Conservation (phyloP, 1,140 invertebrate genomes). For the Episyrphus balteatus region DNA sequence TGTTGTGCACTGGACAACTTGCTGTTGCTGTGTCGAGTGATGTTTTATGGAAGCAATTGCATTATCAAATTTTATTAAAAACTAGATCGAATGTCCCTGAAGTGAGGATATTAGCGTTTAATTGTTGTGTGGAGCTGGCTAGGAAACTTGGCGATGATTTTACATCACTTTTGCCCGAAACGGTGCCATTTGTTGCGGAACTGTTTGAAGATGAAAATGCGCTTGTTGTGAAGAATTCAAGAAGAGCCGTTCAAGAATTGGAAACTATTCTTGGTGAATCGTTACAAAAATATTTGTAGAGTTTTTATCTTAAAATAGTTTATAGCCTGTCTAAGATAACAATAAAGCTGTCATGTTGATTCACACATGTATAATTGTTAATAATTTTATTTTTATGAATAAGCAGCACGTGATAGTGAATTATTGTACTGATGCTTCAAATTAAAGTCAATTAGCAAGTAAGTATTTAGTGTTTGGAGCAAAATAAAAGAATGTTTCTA, state of each 20-base stretch:
- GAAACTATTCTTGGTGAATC: slow-evolving; percentile 75
- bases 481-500: too few species aligned
- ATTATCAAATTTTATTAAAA: slow-evolving; percentile 82
- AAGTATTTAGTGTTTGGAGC: too few species aligned
- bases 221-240: slow-evolving; percentile 60
- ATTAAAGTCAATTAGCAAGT: too few species aligned
- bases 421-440: too few species aligned
- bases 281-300: slow-evolving; percentile 70
- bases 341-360: too few species aligned
- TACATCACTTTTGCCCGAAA: slow-evolving; percentile 66
- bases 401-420: too few species aligned
- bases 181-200: slow-evolving; percentile 72
- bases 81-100: slow-evolving; percentile 60
- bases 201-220: slow-evolving; percentile 73
- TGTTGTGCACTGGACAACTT: slow-evolving; percentile 70
- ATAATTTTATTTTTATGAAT: too few species aligned
- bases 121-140: slow-evolving; percentile 57
- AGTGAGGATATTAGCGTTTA: slow-evolving; percentile 47
- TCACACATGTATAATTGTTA: too few species aligned
- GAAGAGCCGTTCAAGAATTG: slow-evolving; percentile 61
- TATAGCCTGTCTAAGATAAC: background rate
- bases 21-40: slow-evolving; percentile 73
- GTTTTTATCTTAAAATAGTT: background rate
- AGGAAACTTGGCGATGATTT: slow-evolving; percentile 71
- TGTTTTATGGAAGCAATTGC: slow-evolving; percentile 74